Conservation (phyloP, 1,140 invertebrate species). For the Aphaenogaster rudis region DNA sequence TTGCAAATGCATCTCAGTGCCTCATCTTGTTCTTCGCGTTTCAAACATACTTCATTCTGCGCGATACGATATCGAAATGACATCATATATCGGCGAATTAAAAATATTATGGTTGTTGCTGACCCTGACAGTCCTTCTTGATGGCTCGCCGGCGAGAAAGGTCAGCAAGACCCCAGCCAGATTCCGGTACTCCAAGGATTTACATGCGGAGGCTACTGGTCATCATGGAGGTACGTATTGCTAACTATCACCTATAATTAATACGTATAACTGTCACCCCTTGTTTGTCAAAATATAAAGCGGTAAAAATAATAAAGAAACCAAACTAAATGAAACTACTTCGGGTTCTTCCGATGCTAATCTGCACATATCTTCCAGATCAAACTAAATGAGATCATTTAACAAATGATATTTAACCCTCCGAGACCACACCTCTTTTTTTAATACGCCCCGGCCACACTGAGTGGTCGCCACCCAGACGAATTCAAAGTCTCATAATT, state of each 20-base stretch:
- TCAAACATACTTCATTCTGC: background rate
- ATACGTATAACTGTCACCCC: background rate
- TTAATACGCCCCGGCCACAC: too few species aligned
- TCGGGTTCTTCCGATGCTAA: too few species aligned
- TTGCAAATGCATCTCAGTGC: constrained; percentile 58
- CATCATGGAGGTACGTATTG: constrained; percentile 73
- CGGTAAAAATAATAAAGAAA: background rate
- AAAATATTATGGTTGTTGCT: constrained; percentile 30
- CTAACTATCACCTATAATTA: too few species aligned
- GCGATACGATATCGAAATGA: constrained; percentile 4
- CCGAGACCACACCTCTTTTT: too few species aligned
- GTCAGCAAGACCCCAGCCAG: constrained; percentile 63
- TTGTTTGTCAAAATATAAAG: background rate
- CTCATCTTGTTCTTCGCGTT: background rate
- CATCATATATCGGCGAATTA: background rate
- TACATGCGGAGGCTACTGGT: constrained; percentile 73
- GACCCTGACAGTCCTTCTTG: background rate
- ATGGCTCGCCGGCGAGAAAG: constrained; percentile 49
- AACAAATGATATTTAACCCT: background rate
- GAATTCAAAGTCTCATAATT: too few species aligned
- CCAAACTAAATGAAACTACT: background rate
- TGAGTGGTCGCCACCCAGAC: too few species aligned
- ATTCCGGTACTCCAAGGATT: constrained; percentile 71
- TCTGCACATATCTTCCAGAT: too few species aligned
- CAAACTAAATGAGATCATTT: background rate